Conservation (phyloP, 2,888 invertebrate species). For the Drosophila nigricruria region DNA sequence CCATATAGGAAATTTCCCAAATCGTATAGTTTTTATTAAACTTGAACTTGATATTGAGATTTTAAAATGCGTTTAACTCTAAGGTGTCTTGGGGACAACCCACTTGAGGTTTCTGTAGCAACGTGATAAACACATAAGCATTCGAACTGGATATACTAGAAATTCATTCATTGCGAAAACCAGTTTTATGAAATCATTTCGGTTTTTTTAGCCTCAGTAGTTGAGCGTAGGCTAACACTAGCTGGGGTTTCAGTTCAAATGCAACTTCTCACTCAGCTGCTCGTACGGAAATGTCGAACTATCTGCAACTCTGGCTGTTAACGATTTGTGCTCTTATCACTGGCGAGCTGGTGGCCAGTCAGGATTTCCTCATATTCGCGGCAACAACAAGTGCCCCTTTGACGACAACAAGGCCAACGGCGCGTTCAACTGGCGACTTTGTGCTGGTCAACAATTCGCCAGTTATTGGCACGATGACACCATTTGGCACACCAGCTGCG, state of each 20-base stretch:
- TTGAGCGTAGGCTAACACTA: constrained; percentile 9
- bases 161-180: constrained; percentile 42
- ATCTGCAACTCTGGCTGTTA: constrained; percentile 12
- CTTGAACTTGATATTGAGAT: constrained; percentile 3
- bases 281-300: constrained; percentile 29
- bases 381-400: constrained; percentile 25
- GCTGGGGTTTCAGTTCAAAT: constrained; percentile 30
- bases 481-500: constrained; percentile 55
- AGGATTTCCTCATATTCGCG: constrained; percentile 55
- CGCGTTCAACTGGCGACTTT: constrained; percentile 26
- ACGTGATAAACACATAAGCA: constrained; percentile 7
- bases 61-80: not conserved
- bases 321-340: constrained; percentile 23
- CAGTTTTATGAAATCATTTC: constrained; percentile 50
- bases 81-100: constrained; percentile 23
- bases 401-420: not conserved
- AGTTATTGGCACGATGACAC: constrained; percentile 59
- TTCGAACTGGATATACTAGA: constrained; percentile 69
- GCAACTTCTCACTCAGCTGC: constrained; percentile 5
- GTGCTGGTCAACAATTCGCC: constrained; percentile 79
- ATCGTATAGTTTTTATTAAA: not conserved
- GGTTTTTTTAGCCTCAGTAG: constrained; percentile 10
- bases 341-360: constrained; percentile 25
- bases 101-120: constrained; percentile 17
- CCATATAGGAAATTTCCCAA: constrained; percentile 11